Evolutionary conservation across 1,140 invertebrate species (phyloP), one percentile per base, ranked within the genome.

Genomic region (Formica selysi): DNA sequence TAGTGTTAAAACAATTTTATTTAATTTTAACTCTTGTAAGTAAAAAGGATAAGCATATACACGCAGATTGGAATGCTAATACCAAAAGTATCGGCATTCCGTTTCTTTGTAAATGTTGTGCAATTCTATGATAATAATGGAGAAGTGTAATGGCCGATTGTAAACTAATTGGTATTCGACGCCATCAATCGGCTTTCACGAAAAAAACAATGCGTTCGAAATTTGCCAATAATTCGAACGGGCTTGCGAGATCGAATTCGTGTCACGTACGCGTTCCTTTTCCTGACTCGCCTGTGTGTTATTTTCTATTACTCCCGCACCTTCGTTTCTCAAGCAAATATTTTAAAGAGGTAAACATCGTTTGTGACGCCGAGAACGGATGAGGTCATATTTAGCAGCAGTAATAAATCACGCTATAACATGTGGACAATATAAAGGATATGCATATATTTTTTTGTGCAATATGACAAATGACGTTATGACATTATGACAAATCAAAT

Each of bases 221-320:
- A 83, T 89, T 89, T 62, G 38, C 10, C 1, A 32, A 71, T 89
- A 65, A 71, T 70, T 65, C 26, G 61, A 8, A 78, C 54, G 38
- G 71, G 3, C 32, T 1, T 36, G 6, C 1, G 16, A 38, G 36
- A 36, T 70, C 29, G 10, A 64, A 87, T 86, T 88, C 48, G 8
- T 0, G 48, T 70, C 78, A 86, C 87, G 76, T 71, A 62, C n/a
- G 13, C 54, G 67, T 68, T 73, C 68, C 41, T 8, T 22, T 29
- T 62, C 6, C 70, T 57, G 22, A 22, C 32, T 44, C 36, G 51
- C 36, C 26, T 41, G 6, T 71, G 0, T 73, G 26, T 73, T 61
- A 73, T n/a, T 83, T 83, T 29, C 29, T 29, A 51, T 36, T 44
- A 26, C 26, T 22, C 32, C 13, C 29, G 65, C 48, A 57, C 36